phyloP scores from a whole-genome alignment of 2,797 vertebrate genomes.

The Poeciliopsis gracilis region DNA sequence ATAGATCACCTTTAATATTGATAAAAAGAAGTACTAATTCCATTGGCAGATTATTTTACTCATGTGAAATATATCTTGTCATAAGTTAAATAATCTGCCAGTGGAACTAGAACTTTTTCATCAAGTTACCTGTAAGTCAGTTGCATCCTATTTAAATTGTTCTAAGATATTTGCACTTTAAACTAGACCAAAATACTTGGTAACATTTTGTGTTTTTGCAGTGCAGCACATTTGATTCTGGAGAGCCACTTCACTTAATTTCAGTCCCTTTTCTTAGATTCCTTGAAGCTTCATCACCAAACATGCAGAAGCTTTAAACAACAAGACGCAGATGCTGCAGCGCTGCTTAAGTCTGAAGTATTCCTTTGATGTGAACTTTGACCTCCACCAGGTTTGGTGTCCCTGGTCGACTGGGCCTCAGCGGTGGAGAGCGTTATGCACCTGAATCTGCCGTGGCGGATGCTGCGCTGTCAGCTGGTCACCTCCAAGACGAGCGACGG shows the following conservation, averaged over 20 bases:
- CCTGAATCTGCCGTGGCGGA: slow-evolving; percentile 89
- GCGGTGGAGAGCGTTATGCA: slow-evolving; percentile 87
- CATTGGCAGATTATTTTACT: too few relatives aligned
- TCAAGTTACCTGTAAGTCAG: too few relatives aligned
- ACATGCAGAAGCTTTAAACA: neutral
- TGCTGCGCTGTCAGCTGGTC: slow-evolving; percentile 87
- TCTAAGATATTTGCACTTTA: too few relatives aligned
- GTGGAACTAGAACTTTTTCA: too few relatives aligned
- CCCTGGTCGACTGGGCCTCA: slow-evolving; percentile 84
- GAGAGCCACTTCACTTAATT: neutral
- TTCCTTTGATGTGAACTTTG: neutral
- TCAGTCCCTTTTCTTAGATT: neutral
- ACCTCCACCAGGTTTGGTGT: slow-evolving; percentile 79
- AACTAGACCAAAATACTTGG: too few relatives aligned
- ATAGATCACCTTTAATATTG: too few relatives aligned
- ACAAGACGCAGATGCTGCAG: neutral
- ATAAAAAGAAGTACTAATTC: too few relatives aligned
- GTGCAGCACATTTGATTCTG: too few relatives aligned
- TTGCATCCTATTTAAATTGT: too few relatives aligned
- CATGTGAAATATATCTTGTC: too few relatives aligned
- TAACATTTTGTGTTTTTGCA: too few relatives aligned
- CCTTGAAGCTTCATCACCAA: neutral
- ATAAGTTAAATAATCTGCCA: too few relatives aligned
- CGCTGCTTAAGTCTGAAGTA: neutral
- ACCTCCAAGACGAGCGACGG: slow-evolving; percentile 50